Evolutionary conservation across 2,797 vertebrate genomes (phyloP).

Genomic region (Octomys mimax): DNA sequence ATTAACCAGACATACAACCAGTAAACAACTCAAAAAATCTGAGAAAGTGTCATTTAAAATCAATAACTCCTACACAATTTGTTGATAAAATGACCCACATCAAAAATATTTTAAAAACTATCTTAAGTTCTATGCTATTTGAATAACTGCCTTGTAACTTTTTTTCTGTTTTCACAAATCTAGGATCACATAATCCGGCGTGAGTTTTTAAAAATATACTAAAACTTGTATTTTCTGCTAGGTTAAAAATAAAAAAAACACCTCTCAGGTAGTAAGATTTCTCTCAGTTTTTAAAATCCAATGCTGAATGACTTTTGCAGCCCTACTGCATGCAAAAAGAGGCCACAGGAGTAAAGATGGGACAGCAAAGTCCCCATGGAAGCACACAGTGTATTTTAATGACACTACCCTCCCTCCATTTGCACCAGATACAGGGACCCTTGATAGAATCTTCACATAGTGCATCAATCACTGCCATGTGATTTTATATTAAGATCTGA

Average conservation of each 20-base stretch:
- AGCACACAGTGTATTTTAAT: neutral
- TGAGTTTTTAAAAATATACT: neutral
- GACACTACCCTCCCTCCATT: neutral
- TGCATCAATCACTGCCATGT: conserved; percentile 8
- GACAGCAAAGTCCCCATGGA: neutral
- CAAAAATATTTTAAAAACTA: neutral
- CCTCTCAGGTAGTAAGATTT: neutral
- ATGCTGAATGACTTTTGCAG: neutral
- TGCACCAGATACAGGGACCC: conserved; percentile 7
- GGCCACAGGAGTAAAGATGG: neutral
- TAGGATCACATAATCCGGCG: neutral
- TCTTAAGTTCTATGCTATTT: neutral
- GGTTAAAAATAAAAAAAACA: neutral
- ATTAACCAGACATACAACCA: neutral
- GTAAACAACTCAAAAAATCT: conserved; percentile 12
- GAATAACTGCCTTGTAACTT: conserved; percentile 42
- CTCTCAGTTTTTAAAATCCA: neutral
- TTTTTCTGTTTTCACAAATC: neutral
- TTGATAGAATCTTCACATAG: conserved; percentile 36
- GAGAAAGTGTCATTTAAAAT: neutral
- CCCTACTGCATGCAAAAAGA: neutral
- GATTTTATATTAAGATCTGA: conserved; percentile 69
- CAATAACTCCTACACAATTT: neutral
- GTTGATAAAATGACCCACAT: neutral
- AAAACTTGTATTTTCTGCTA: conserved; percentile 12